Percentiles rank a stretch among this genome's conserved stretches.
phyloP scores from a whole-genome alignment of 2,113 vertebrate genomes.

The Vireo altiloquus region DNA sequence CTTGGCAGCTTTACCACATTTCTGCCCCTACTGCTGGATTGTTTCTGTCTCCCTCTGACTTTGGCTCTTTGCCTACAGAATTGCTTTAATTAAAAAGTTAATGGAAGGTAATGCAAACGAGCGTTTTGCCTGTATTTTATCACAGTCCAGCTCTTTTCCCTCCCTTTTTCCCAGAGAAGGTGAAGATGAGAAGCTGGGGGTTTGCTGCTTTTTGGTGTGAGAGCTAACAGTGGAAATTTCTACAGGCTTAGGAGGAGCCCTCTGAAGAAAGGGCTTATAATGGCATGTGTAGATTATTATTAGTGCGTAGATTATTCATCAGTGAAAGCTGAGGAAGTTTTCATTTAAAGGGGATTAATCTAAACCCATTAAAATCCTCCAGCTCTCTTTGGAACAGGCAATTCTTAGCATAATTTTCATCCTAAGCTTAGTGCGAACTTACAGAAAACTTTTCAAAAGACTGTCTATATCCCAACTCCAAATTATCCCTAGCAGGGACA shows the following conservation, averaged over 20 bases:
- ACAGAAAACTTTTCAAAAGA: not conserved
- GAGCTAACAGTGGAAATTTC: not conserved
- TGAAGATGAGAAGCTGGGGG: not conserved
- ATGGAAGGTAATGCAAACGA: slow-evolving; percentile 33
- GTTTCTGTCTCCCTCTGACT: slow-evolving; percentile 1
- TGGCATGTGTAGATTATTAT: slow-evolving; percentile 4
- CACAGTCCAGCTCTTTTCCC: slow-evolving; percentile 15
- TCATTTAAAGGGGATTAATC: slow-evolving; percentile 65
- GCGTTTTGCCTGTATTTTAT: slow-evolving; percentile 17
- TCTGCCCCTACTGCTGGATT: not conserved
- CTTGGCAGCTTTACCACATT: slow-evolving; percentile 3
- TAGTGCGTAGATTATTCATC: slow-evolving; percentile 11
- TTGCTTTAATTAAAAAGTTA: slow-evolving; percentile 63
- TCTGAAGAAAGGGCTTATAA: slow-evolving; percentile 1
- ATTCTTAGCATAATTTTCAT: slow-evolving; percentile 16
- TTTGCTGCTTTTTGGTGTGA: slow-evolving; percentile 6
- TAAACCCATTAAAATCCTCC: slow-evolving; percentile 28
- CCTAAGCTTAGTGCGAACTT: not conserved
- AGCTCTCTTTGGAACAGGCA: slow-evolving; percentile 6
- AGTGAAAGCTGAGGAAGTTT: slow-evolving; percentile 51
- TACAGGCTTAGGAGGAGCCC: slow-evolving; percentile 20
- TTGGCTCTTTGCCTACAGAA: slow-evolving; percentile 24
- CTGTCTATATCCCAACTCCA: not conserved
- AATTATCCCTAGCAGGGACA: not conserved
- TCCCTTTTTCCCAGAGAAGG: slow-evolving; percentile 33